These are phyloP conservation scores for Phataginus tetradactyla DNA, from an alignment of 2,797 vertebrate species.

Conservation along the genomic window DNA sequence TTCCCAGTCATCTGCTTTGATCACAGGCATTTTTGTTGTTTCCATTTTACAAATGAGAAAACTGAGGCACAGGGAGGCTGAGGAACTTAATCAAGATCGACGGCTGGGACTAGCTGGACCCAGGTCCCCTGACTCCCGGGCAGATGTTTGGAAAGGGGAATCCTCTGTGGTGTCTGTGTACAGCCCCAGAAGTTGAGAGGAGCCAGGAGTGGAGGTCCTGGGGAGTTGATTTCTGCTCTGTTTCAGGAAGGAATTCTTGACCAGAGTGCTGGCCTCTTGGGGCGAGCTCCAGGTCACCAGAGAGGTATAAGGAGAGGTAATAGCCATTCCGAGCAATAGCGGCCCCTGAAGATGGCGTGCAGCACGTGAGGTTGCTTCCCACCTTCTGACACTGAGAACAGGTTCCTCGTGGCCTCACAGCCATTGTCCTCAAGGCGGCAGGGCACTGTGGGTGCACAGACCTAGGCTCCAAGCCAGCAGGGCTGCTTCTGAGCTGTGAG, in stretches of 20 bases:
- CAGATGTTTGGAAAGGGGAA: background rate
- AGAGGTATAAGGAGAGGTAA: no score
- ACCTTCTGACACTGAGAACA: background rate
- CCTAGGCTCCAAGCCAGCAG: background rate
- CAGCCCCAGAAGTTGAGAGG: background rate
- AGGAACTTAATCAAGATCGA: background rate
- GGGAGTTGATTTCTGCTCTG: background rate
- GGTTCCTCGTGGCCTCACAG: rapidly evolving
- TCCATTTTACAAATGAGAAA: conserved; percentile 18
- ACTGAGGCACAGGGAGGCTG: background rate
- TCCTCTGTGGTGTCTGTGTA: rapidly evolving
- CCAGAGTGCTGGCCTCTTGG: background rate
- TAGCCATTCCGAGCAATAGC: background rate
- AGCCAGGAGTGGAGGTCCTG: background rate
- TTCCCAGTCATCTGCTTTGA: background rate
- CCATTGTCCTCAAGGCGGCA: background rate
- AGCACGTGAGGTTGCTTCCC: rapidly evolving
- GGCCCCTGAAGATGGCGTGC: background rate
- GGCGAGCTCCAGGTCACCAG: background rate
- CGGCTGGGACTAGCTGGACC: background rate
- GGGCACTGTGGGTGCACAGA: no score
- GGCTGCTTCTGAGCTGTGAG: background rate
- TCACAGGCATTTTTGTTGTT: background rate
- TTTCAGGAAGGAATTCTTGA: background rate
- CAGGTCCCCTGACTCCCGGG: background rate